Evolutionary conservation across 1,140 invertebrate genomes (phyloP).

Genomic region (Zaprionus capensis): DNA sequence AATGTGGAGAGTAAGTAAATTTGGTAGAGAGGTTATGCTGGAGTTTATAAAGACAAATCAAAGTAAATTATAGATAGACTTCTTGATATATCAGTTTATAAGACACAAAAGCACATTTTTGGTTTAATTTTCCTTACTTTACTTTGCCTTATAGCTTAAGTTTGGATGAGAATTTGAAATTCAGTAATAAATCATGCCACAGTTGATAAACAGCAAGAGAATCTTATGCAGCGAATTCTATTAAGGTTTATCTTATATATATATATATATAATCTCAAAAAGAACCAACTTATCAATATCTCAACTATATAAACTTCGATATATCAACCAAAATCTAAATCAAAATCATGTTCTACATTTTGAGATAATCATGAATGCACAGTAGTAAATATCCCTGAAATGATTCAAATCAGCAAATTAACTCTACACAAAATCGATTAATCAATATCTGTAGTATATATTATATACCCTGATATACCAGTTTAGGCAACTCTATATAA

Average conservation of each 20-base stretch:
- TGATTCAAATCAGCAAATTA: too few relatives aligned
- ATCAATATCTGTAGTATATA: not conserved
- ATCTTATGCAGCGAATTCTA: too few relatives aligned
- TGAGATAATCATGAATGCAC: too few relatives aligned
- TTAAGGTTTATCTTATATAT: too few relatives aligned
- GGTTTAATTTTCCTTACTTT: too few relatives aligned
- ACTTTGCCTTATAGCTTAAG: too few relatives aligned
- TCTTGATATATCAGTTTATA: not conserved
- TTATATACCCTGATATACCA: not conserved
- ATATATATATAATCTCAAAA: too few relatives aligned
- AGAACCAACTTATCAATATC: not conserved
- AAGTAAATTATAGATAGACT: not conserved
- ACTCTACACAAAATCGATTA: not conserved
- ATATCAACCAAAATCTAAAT: not conserved
- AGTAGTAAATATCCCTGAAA: too few relatives aligned
- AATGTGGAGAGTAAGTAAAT: not conserved
- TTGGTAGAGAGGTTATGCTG: not conserved
- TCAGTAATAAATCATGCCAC: too few relatives aligned
- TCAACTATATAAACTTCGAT: not conserved
- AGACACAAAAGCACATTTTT: not conserved
- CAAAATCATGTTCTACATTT: too few relatives aligned
- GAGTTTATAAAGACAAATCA: not conserved
- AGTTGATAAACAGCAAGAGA: too few relatives aligned
- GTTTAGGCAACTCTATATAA: not conserved
- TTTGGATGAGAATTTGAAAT: too few relatives aligned